Base-by-base conservation (phyloP, 2,113 vertebrate genomes). In the Lepus europaeus region DNA sequence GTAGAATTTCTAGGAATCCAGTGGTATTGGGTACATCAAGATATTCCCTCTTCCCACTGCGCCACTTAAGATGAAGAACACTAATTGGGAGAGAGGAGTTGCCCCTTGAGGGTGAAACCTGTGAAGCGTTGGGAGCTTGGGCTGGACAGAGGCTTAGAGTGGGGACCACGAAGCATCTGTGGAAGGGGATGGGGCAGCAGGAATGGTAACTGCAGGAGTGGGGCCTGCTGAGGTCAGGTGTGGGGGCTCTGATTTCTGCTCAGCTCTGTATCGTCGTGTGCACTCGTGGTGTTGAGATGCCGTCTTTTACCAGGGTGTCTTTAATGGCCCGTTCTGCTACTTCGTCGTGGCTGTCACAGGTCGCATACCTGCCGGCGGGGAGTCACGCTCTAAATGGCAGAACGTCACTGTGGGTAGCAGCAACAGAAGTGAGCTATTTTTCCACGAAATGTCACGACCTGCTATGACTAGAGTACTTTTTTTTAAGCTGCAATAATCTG, bases 381-480 rank as follows among this genome's bases (percentile, higher is more conserved):
- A 39, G 31, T n/a, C n/a, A 39, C 2, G 23, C 22, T n/a, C 29
- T 4, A 10, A 31, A 20, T 31, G 56, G 70, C 5, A 87, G 78
- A 85, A 92, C 22, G 79, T 77, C n/a, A 2, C 70, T 56, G 69
- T 92, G 91, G 87, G 22, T 87, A 95, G 51, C 74, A 94, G 68
- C 45, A 64, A 61, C 53, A 73, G 91, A 66, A 92, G 51, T 19
- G 27, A 96, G 80, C 64, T 31, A 23, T 90, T 95, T 83, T 95
- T 51, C 88, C 31, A 0, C 70, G 74, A 95, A 82, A 51, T 9
- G 17, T 51, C 59, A 95, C 78, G 64, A 82, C 56, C 51, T 29
- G 17, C 64, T 89, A 33, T 77, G 53, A 91, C 31, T 9, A 0
- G 73, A 2, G 68, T 73, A 72, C 59, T 61, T 87, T 91, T 91